Evolutionary conservation across 2,113 vertebrate genomes (phyloP), one percentile per base, ranked within the genome.

Genomic region (Eublepharis macularius): DNA sequence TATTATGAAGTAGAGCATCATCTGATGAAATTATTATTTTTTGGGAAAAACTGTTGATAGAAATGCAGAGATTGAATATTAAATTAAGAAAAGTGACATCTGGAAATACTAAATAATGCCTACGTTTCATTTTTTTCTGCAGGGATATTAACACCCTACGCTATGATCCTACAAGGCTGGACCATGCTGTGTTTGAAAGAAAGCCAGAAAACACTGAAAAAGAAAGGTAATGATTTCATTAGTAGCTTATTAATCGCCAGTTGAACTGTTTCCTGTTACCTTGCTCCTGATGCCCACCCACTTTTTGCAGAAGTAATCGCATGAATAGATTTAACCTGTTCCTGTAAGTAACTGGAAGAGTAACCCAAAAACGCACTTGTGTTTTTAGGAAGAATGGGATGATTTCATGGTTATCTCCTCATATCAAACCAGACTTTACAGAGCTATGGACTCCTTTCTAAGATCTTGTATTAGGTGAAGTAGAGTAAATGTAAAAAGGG

Each of bases 81-180:
- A 74, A 45, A 41, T 29, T 63, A 26, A 29, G 60, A 29, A 26
- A 26, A 4, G 29, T 45, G 17, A 5, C 70, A 73, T 49, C 54
- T 74, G 29, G n/a, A 63, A 65, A 60, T 57, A 43, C n/a, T 45
- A 26, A 17, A 11, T 4, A 54, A 12, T 70, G 32, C 19, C 63
- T 63, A 32, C 10, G 41, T 92, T 7, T 72, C 34, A 90, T 86
- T 81, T 63, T 13, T 72, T 88, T 57, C 77, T 79, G 36, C 81
- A 99, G 99, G 92, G 98, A 99, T 76, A 94, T 98, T 32, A 96
- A 97, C 13, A 91, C 96, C 3, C 90, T 99, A 85, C 99, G 96
- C 82, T 99, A 99, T 45, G 98, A 99, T 92, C 99, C 99, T 75
- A 98, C 97, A 36, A 97, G 92, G 89, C 93, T 98, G 45, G 98